Conservation (phyloP, 2,113 vertebrate genomes). For the Rhineura floridana region DNA sequence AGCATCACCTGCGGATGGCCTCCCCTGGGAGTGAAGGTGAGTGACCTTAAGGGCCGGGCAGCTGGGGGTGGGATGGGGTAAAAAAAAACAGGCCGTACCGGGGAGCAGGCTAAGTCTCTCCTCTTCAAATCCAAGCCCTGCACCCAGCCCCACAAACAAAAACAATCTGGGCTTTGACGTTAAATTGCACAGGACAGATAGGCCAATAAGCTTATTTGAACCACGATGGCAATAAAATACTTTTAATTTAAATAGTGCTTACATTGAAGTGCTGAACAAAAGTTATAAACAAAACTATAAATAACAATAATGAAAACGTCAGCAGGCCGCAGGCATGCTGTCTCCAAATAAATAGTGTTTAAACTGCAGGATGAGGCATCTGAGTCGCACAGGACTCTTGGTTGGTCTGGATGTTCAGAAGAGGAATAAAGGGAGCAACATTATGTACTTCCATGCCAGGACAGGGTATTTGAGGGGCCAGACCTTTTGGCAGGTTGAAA, state of each 20-base stretch:
- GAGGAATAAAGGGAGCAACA: background rate
- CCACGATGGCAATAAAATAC: background rate
- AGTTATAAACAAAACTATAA: background rate
- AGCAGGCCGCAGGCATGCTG: background rate
- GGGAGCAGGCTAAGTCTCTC: background rate
- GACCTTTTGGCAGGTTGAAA: background rate
- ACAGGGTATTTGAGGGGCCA: background rate
- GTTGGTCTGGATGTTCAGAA: background rate
- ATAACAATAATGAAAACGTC: no score
- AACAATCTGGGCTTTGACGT: background rate
- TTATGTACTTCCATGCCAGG: background rate
- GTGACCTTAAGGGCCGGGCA: rapidly evolving
- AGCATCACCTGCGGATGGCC: background rate
- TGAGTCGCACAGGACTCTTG: background rate
- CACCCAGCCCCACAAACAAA: no score
- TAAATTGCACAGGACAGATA: background rate
- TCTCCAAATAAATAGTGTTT: background rate
- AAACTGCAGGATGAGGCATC: background rate
- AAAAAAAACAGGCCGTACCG: rapidly evolving
- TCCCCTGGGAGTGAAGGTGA: conserved; percentile 17
- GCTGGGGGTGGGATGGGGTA: background rate
- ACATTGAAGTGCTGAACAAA: background rate
- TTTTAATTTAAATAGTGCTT: background rate
- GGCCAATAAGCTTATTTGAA: background rate
- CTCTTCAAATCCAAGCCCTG: background rate